phyloP scores from a whole-genome alignment of 2,888 invertebrate species.

The Mimachlamys varia region DNA sequence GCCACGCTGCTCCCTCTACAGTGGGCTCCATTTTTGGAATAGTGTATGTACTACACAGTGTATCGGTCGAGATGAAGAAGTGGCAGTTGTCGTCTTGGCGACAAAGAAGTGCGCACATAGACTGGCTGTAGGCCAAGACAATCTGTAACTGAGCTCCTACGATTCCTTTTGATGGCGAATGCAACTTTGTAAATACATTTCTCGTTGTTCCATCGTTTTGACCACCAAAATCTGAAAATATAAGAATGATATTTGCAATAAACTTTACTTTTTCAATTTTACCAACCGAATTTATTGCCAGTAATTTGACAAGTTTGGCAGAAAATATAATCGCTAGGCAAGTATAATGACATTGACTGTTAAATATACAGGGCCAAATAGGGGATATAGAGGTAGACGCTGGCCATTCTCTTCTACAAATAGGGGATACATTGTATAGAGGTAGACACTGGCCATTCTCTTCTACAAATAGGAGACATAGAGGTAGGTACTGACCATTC shows the following conservation, averaged over 20 bases:
- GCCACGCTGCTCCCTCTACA: not conserved
- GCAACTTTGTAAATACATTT: not conserved
- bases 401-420: no score
- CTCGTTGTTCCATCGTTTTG: not conserved
- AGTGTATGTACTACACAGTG: not conserved
- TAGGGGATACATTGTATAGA: no score
- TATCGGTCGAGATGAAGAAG: not conserved
- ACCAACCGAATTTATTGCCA: no score
- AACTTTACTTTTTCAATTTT: not conserved
- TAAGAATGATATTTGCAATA: not conserved
- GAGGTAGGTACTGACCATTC: no score
- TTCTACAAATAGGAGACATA: no score
- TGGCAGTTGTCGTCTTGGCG: not conserved
- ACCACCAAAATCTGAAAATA: not conserved
- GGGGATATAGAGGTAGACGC: no score
- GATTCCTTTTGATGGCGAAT: not conserved
- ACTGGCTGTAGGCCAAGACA: not conserved
- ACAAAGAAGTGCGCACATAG: not conserved
- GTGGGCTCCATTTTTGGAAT: not conserved
- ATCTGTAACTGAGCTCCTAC: not conserved
- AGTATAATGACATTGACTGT: no score
- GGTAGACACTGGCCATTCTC: no score
- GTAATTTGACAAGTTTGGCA: no score
- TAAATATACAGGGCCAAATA: no score
- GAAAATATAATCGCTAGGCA: no score